A percentile compares a stretch with the other conserved stretches of the same genome.
Evolutionary conservation across 2,113 vertebrate species (phyloP).

Genomic region (Podarcis raffonei): DNA sequence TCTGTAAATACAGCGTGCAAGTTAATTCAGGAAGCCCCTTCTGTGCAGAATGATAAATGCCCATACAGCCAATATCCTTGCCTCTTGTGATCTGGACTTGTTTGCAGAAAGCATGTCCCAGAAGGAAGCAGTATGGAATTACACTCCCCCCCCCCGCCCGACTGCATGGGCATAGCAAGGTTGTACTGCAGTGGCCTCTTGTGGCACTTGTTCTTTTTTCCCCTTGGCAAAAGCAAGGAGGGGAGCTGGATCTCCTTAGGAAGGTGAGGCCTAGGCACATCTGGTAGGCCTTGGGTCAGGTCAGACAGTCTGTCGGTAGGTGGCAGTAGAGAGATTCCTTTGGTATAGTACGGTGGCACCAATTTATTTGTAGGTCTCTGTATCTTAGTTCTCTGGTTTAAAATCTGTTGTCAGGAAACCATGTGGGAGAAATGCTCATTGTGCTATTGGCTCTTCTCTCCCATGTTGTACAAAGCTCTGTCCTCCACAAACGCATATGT

Average conservation of each 20-base stretch:
- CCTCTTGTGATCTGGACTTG: not conserved
- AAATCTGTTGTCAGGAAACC: not conserved
- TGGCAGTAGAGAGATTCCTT: not conserved
- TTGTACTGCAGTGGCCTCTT: not conserved
- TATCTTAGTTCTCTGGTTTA: not conserved
- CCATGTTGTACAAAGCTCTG: not conserved
- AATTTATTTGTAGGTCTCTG: not conserved
- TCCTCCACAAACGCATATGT: not conserved
- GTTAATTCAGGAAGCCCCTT: not conserved
- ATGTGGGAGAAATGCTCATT: not conserved
- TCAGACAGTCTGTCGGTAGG: not conserved
- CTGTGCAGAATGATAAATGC: not conserved
- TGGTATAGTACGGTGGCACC: too few relatives aligned
- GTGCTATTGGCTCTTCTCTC: not conserved
- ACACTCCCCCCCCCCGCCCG: not conserved
- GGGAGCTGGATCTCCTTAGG: not conserved
- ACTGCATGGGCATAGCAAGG: not conserved
- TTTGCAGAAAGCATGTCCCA: not conserved
- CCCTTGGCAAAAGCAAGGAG: not conserved
- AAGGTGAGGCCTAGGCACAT: not conserved
- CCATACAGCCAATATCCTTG: not conserved
- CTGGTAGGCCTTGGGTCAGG: not conserved
- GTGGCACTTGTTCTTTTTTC: too few relatives aligned
- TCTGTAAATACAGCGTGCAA: not conserved
- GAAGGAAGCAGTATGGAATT: not conserved